A percentile compares a stretch with the other conserved stretches of the same genome.
phyloP scores from a whole-genome alignment of 1,140 invertebrate genomes.

The Lucilia cuprina region DNA sequence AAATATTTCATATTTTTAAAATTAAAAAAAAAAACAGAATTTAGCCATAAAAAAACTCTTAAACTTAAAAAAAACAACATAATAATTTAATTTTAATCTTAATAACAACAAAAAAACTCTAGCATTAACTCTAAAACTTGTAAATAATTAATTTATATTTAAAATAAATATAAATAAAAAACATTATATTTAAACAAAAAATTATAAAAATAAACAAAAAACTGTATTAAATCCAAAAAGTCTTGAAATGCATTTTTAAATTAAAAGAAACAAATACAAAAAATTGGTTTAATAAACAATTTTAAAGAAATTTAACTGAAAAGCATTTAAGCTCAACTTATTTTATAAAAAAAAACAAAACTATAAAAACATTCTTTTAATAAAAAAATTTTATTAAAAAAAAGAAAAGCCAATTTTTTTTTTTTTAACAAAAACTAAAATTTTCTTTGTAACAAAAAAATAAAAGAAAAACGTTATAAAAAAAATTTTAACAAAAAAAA shows the following conservation, averaged over 20 bases:
- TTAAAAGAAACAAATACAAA: constrained; percentile 26
- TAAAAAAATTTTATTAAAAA: neutral
- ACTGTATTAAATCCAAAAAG: constrained; percentile 57
- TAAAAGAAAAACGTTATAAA: too few relatives aligned
- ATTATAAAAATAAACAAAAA: constrained; percentile 6
- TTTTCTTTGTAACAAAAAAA: neutral
- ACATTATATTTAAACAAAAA: constrained; percentile 22
- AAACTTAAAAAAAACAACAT: neutral
- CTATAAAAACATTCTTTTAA: neutral
- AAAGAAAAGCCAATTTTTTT: neutral
- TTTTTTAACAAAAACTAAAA: neutral
- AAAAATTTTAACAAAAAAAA: neutral
- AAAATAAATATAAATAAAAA: neutral
- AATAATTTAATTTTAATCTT: neutral
- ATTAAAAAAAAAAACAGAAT: constrained; percentile 34
- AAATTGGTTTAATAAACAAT: constrained; percentile 44
- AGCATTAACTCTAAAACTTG: neutral
- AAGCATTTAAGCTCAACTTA: constrained; percentile 52
- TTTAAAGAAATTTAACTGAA: constrained; percentile 29
- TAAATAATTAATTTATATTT: constrained; percentile 29
- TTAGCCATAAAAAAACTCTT: too few relatives aligned
- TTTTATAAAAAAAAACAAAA: neutral
- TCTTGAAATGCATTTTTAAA: constrained; percentile 53
- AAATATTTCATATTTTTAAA: constrained; percentile 35
- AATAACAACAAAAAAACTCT: neutral